Evolutionary conservation across 2,888 invertebrate genomes (phyloP), one percentile per base, ranked within the genome.

Genomic region (Aethes cnicana): DNA sequence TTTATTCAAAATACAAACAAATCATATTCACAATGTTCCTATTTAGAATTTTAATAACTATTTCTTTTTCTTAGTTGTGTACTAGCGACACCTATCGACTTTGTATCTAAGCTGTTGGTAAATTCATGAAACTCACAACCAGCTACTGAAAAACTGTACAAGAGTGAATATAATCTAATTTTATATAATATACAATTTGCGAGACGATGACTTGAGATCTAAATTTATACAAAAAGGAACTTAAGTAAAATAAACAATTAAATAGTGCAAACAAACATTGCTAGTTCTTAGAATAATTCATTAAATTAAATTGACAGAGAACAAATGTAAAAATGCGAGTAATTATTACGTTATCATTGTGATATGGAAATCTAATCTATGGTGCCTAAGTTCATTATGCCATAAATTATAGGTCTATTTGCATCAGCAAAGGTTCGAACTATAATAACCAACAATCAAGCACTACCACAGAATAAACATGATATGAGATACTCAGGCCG

Each of bases 171-270:
- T 44, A 48, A 52, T 39, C 52, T 70, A 72, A 61, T 43, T 59
- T 63, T 64, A 70, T 68, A 68, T 75, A 66, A 70, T 68, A 68
- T 75, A 83, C 72, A 79, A 63, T 72, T 63, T 70, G 72, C 74
- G 75, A 78, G 75, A 79, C 70, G 58, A 61, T 69, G 67, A 66
- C 68, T 70, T 84, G 85, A 84, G 85, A 85, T 85, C 84, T 81
- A 78, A 77, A 68, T 47, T 25, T 36, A 55, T 42, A 52, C 23
- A 63, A 68, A 62, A 72, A 84, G 82, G 83, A 84, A 84, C 81
- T 72, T 73, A 80, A 68, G 66, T 61, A 61, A 60, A 59, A 55
- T 35, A 43, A 4, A 36, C n/a, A n/a, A 28, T 43, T 36, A 52
- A 47, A 53, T 25, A 44, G 46, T 43, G 44, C 36, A 50, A 50